These are phyloP conservation scores for Lagopus leucura DNA, from an alignment of 2,113 vertebrate genomes.

Conservation along the genomic window DNA sequence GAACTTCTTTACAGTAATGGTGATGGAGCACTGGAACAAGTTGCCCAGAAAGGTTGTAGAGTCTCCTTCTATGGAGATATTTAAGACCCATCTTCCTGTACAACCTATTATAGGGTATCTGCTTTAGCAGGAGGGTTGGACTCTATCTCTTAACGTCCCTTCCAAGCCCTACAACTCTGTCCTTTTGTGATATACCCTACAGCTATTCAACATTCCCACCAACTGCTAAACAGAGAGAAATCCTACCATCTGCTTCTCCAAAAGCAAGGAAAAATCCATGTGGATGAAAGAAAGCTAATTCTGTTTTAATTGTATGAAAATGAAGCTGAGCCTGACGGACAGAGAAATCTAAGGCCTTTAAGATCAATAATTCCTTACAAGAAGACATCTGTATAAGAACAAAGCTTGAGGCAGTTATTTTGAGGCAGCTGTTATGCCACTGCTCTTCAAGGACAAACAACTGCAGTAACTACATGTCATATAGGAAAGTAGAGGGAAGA, in stretches of 20 bases:
- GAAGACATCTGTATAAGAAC: not conserved
- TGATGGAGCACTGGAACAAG: too few species aligned
- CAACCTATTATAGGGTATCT: too few species aligned
- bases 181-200: not conserved
- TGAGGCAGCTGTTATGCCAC: not conserved
- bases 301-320: not conserved
- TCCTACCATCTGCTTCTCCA: not conserved
- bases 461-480: not conserved
- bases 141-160: too few species aligned
- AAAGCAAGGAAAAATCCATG: not conserved
- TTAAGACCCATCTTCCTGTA: too few species aligned
- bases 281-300: not conserved
- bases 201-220: not conserved
- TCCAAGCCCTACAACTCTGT: too few species aligned
- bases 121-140: too few species aligned
- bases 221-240: not conserved
- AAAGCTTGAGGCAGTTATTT: not conserved
- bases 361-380: not conserved
- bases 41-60: too few species aligned
- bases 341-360: not conserved
- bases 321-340: not conserved
- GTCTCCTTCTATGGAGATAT: too few species aligned
- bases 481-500: not conserved
- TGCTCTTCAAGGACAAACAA: not conserved
- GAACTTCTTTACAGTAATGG: too few species aligned